phyloP scores from a whole-genome alignment of 2,113 vertebrate genomes.

The Hypanus sabinus region DNA sequence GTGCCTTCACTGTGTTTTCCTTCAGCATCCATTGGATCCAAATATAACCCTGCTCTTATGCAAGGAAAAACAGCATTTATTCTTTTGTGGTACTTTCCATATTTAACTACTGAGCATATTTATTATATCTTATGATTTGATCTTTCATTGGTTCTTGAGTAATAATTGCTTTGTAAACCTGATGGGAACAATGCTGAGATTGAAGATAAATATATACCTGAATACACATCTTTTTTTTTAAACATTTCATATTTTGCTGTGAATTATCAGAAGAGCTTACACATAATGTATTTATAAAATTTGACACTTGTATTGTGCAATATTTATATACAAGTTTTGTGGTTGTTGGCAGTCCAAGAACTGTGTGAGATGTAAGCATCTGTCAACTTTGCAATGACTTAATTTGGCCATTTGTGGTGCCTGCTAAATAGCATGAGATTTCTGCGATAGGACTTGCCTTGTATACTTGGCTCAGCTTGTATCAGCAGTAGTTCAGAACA shows the following conservation, averaged over 20 bases:
- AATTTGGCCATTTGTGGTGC: neutral
- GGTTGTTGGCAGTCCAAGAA: neutral
- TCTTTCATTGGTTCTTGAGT: neutral
- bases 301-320: neutral
- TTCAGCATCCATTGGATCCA: too few relatives aligned
- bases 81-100: neutral
- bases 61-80: neutral
- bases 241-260: neutral
- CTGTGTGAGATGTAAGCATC: neutral
- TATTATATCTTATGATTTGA: neutral
- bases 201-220: neutral
- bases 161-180: neutral
- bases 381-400: conserved; percentile 5
- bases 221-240: neutral
- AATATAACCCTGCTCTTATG: too few relatives aligned
- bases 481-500: too few relatives aligned
- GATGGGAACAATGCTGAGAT: neutral
- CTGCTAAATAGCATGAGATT: neutral
- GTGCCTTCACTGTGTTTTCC: neutral
- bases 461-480: too few relatives aligned
- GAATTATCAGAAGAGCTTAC: neutral
- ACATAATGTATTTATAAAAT: neutral
- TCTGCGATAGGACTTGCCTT: neutral
- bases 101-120: neutral
- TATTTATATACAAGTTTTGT: neutral